Evolutionary conservation across 2,888 invertebrate species (phyloP).

Genomic region (Scrobipalpa atriplicella): DNA sequence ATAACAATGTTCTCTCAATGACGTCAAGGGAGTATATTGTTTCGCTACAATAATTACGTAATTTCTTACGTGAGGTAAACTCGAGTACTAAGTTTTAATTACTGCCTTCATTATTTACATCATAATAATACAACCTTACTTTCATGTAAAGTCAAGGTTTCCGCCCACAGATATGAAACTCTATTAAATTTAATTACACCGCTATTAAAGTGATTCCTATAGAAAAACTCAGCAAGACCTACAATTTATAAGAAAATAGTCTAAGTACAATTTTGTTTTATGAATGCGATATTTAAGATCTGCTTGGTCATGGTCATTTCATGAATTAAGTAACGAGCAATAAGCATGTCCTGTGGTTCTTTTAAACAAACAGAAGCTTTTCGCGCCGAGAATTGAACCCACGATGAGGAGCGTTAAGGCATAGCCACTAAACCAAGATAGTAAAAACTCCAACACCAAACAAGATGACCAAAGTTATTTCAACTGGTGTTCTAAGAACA

Average conservation of each 20-base stretch:
- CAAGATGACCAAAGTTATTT: background rate
- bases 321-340: no score
- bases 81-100: background rate
- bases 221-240: no score
- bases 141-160: background rate
- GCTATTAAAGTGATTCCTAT: no score
- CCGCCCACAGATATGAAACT: background rate
- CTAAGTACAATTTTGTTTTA: no score
- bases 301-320: no score
- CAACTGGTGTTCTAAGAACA: background rate
- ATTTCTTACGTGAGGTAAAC: background rate
- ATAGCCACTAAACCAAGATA: background rate
- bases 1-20: no score
- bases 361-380: no score
- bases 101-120: background rate
- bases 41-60: background rate
- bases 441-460: conserved; percentile 5
- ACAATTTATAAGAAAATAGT: no score
- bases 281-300: no score
- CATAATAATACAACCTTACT: background rate
- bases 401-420: background rate
- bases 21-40: background rate
- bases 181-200: background rate
- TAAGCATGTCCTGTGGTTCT: no score
- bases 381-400: background rate